Base-by-base conservation (phyloP, 2,888 invertebrate genomes). In the Dermolepida albohirtum region DNA sequence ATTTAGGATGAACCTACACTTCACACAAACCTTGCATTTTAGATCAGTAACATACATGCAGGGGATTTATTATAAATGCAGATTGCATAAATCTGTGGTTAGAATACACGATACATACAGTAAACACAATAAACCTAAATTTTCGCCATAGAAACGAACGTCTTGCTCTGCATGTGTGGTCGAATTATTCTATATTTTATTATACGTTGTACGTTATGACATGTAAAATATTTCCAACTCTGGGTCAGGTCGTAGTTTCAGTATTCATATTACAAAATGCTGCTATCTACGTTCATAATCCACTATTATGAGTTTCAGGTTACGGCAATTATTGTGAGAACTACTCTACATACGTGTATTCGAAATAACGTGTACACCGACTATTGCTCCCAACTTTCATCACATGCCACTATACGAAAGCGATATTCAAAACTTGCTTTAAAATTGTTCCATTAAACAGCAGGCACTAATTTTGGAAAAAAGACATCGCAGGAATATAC, bases 21-120 rank as follows among this genome's bases (percentile, higher is more conserved):
- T 34, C 29, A 51, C 29, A 14, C n/a, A 41, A 22, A 55, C 34
- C 6, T 34, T 10, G 34, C 34, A 34, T 10, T 41, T 17, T 55
- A 55, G 22, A 41, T n/a, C 7, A 10, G 41, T 43, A 5, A 12
- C 16, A 10, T 39, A 40, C 22, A 16, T 14, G 14, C 47, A 8
- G 7, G 17, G 10, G 12, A n/a, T 17, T n/a, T 17, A 55, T 41
- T 41, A 39, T 41, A 22, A 55, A 55, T 55, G 55, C 55, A 55
- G 41, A 43, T 55, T 55, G 40, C 55, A 55, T 55, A 55, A 55
- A 55, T 41, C 22, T 55, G 55, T 41, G 17, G 55, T 41, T 22
- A 47, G 47, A 47, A 47, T 47, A 41, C 55, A 41, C 17, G 22
- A 22, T 51, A 14, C 17, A 14, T 27, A 34, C 17, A 49, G 49